phyloP scores from a whole-genome alignment of 2,113 vertebrate species.

The Picathartes gymnocephalus region DNA sequence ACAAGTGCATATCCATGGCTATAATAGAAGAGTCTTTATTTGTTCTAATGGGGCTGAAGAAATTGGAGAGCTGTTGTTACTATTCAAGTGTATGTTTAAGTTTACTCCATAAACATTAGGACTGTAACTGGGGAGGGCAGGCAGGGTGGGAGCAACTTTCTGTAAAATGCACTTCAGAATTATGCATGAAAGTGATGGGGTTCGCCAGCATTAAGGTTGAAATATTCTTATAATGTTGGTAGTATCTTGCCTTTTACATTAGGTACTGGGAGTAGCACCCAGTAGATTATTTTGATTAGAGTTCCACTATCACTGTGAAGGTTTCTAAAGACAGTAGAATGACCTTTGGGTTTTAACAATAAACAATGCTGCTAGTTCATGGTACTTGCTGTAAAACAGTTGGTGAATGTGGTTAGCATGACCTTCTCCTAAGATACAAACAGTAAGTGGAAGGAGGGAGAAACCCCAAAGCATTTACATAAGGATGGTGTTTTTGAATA shows the following conservation, averaged over 20 bases:
- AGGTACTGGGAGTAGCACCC: not conserved
- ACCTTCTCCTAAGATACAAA: not conserved
- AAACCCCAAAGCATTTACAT: slow-evolving; percentile 6
- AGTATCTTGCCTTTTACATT: not conserved
- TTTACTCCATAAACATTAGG: not conserved
- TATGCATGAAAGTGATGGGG: not conserved
- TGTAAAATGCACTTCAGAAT: not conserved
- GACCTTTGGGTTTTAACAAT: slow-evolving; percentile 6
- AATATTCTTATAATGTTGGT: not conserved
- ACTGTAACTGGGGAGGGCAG: not conserved
- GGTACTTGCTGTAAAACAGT: not conserved
- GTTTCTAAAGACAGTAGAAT: slow-evolving; percentile 24
- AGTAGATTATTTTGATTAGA: slow-evolving; percentile 16
- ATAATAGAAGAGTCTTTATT: not conserved
- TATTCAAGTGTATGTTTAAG: not conserved
- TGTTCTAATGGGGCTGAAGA: not conserved
- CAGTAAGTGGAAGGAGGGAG: not conserved
- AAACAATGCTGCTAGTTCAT: not conserved
- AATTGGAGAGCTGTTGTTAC: not conserved
- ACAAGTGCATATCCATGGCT: not conserved
- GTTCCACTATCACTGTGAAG: not conserved
- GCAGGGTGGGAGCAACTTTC: not conserved
- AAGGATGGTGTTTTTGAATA: slow-evolving; percentile 1
- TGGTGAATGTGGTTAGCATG: not conserved
- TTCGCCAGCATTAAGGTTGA: not conserved